A percentile compares a stretch with the other conserved stretches of the same genome.
These are phyloP conservation scores for Acanthoscelides obtectus DNA, from an alignment of 2,888 invertebrate species.

Conservation along the genomic window DNA sequence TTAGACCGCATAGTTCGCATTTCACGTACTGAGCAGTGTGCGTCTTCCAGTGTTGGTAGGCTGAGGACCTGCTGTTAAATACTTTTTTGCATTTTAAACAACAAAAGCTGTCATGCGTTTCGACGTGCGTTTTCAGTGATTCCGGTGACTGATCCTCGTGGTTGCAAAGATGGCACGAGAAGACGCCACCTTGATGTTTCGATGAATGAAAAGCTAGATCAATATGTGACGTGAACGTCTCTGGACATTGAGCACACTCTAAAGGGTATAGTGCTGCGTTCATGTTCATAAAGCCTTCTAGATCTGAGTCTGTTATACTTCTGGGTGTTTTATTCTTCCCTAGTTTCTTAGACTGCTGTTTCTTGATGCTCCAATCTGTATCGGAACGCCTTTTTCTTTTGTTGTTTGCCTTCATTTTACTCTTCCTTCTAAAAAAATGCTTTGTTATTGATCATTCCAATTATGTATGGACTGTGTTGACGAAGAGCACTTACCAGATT, in stretches of 20 bases:
- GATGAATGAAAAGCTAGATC: constrained; percentile 40
- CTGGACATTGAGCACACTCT: constrained; percentile 37
- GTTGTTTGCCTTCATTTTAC: neutral
- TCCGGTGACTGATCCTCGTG: constrained; percentile 27
- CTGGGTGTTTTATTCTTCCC: neutral
- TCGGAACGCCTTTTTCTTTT: neutral
- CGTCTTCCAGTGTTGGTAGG: constrained; percentile 29
- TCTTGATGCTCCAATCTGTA: constrained; percentile 4
- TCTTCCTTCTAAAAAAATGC: neutral
- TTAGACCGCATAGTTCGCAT: constrained; percentile 35
- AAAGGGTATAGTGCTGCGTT: constrained; percentile 36
- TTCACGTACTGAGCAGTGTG: constrained; percentile 31
- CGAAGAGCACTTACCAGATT: too few species aligned
- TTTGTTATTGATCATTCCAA: too few species aligned
- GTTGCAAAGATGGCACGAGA: constrained; percentile 37
- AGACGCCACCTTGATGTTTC: constrained; percentile 33
- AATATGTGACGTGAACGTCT: constrained; percentile 46
- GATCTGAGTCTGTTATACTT: constrained; percentile 2
- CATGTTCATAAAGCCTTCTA: constrained; percentile 9
- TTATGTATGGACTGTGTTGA: too few species aligned
- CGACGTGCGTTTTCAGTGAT: constrained; percentile 35
- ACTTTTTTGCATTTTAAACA: constrained; percentile 27
- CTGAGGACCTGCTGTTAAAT: constrained; percentile 20
- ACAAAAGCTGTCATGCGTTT: constrained; percentile 17
- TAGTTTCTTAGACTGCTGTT: constrained; percentile 3